phyloP scores from a whole-genome alignment of 2,113 vertebrate genomes.

The Dascyllus trimaculatus region DNA sequence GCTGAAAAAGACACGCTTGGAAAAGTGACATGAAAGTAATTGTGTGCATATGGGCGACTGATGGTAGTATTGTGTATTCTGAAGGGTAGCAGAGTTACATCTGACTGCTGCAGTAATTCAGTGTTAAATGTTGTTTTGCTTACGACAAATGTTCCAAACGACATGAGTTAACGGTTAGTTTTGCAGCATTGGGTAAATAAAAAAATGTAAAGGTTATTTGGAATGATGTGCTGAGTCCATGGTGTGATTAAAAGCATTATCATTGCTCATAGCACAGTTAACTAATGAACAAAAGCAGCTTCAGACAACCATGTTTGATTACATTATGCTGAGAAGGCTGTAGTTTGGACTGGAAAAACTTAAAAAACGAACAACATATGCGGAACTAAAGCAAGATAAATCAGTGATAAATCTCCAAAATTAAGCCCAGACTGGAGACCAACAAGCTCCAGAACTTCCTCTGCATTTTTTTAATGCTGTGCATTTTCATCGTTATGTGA shows the following conservation, averaged over 20 bases:
- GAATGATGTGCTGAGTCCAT: background rate
- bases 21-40: slow-evolving; percentile 53
- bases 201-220: background rate
- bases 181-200: background rate
- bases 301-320: background rate
- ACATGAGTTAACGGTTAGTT: background rate
- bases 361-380: no score
- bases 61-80: background rate
- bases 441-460: no score
- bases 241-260: background rate
- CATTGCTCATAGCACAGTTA: background rate
- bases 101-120: slow-evolving; percentile 13
- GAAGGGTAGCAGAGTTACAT: background rate
- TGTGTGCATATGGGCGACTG: slow-evolving; percentile 43
- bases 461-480: no score
- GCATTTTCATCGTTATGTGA: no score
- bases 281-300: background rate
- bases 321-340: background rate
- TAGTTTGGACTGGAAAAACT: no score
- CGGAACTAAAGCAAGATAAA: no score
- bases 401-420: background rate
- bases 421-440: no score
- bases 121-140: slow-evolving; percentile 26
- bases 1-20: slow-evolving; percentile 26
- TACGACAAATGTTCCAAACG: background rate